phyloP scores from a whole-genome alignment of 1,140 invertebrate species.

The Sitodiplosis mosellana region DNA sequence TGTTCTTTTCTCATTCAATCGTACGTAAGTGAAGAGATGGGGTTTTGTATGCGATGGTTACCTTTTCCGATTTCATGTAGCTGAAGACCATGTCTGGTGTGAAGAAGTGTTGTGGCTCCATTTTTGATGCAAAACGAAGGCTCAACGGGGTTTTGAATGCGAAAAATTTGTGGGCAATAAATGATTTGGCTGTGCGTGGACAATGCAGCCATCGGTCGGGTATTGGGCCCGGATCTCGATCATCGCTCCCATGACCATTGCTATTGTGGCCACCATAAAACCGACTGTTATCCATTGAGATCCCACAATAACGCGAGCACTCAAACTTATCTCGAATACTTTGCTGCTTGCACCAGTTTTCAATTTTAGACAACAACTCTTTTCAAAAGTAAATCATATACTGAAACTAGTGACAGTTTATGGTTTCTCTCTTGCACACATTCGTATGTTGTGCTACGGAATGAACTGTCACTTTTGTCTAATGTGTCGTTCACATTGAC shows the following conservation, averaged over 20 bases:
- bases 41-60: slow-evolving; percentile 26
- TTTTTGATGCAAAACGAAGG: slow-evolving; percentile 53
- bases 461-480: no score
- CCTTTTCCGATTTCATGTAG: slow-evolving; percentile 48
- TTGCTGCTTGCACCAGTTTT: no score
- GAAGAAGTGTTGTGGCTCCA: slow-evolving; percentile 64
- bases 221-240: slow-evolving; percentile 37
- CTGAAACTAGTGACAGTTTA: no score
- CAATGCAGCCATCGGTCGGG: slow-evolving; percentile 85
- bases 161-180: slow-evolving; percentile 65
- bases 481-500: no score
- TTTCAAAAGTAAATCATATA: no score
- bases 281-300: no score
- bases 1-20: background rate
- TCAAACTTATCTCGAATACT: no score
- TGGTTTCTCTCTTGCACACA: no score
- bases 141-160: slow-evolving; percentile 88
- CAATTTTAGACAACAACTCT: no score
- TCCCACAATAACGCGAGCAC: no score
- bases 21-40: background rate
- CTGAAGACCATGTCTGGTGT: slow-evolving; percentile 67
- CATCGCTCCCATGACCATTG: background rate
- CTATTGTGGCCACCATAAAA: no score
- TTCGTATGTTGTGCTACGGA: no score
- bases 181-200: slow-evolving; percentile 58